Percentiles rank a stretch among this genome's conserved stretches.
phyloP scores from a whole-genome alignment of 2,797 vertebrate genomes.

The Hylomyscus alleni region DNA sequence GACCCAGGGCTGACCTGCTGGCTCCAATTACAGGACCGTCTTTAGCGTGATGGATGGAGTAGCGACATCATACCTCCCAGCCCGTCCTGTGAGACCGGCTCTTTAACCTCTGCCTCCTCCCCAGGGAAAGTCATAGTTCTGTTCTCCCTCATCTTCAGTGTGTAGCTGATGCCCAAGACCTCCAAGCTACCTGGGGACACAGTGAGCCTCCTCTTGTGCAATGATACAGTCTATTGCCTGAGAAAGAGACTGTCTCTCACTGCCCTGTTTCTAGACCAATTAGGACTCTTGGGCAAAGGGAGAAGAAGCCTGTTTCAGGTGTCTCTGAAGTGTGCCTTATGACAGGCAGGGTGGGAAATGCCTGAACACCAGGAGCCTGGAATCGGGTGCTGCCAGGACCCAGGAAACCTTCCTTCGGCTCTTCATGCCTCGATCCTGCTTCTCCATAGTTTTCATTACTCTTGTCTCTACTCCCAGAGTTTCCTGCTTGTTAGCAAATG shows the following conservation, averaged over 20 bases:
- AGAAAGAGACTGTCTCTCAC: neutral
- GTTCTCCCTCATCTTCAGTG: neutral
- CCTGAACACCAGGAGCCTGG: neutral
- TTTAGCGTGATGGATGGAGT: neutral
- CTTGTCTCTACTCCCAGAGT: slow-evolving; percentile 41
- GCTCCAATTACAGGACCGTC: neutral
- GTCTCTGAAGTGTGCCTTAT: neutral
- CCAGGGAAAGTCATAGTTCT: neutral
- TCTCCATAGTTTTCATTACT: neutral
- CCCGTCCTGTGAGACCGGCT: neutral
- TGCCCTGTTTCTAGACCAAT: neutral
- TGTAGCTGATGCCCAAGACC: neutral
- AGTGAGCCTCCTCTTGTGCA: neutral
- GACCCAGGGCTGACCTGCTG: neutral
- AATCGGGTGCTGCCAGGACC: neutral
- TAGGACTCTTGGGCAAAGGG: neutral
- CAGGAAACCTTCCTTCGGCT: neutral
- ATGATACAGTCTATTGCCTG: neutral
- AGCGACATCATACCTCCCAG: too few species aligned
- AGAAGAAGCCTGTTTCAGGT: neutral
- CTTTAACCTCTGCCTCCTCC: neutral
- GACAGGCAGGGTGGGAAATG: neutral
- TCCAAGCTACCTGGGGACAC: neutral
- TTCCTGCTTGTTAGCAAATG: slow-evolving; percentile 60
- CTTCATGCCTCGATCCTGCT: fast-evolving